A percentile compares a stretch with the other conserved stretches of the same genome.
Conservation (phyloP, 2,888 invertebrate species). For the Coremacera marginata region DNA sequence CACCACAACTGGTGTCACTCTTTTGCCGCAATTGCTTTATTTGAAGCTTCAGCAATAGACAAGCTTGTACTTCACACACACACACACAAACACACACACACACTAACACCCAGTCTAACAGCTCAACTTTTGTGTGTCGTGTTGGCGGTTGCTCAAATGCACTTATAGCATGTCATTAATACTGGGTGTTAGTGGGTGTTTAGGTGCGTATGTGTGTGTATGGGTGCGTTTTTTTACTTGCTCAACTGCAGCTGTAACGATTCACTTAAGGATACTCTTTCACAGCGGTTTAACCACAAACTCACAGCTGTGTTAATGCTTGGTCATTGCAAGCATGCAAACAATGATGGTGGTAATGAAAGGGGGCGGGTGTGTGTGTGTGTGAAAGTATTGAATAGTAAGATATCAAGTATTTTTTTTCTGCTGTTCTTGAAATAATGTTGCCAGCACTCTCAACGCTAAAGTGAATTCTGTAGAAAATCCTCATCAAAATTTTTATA, state of each 20-base stretch:
- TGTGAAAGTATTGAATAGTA: neutral
- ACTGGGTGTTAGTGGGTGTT: neutral
- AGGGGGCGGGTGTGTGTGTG: neutral
- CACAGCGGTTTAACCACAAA: neutral
- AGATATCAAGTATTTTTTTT: neutral
- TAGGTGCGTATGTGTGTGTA: neutral
- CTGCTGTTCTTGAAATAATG: too few species aligned
- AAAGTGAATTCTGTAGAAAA: too few species aligned
- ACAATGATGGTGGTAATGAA: too few species aligned
- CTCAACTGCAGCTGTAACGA: neutral
- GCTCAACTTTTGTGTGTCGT: neutral
- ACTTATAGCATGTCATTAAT: constrained; percentile 14
- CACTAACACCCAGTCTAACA: neutral
- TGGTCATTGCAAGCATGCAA: neutral
- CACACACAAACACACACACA: neutral
- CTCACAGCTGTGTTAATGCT: neutral
- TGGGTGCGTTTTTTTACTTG: neutral
- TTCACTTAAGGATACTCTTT: constrained; percentile 2
- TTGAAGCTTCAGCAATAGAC: too few species aligned
- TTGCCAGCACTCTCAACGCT: too few species aligned
- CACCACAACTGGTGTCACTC: too few species aligned
- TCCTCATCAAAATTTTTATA: too few species aligned
- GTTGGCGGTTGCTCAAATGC: neutral
- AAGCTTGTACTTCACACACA: neutral
- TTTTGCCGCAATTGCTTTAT: too few species aligned